Percentiles rank a stretch among this genome's conserved stretches.
These are phyloP conservation scores for Solea solea DNA, from an alignment of 2,113 vertebrate species.

Conservation along the genomic window DNA sequence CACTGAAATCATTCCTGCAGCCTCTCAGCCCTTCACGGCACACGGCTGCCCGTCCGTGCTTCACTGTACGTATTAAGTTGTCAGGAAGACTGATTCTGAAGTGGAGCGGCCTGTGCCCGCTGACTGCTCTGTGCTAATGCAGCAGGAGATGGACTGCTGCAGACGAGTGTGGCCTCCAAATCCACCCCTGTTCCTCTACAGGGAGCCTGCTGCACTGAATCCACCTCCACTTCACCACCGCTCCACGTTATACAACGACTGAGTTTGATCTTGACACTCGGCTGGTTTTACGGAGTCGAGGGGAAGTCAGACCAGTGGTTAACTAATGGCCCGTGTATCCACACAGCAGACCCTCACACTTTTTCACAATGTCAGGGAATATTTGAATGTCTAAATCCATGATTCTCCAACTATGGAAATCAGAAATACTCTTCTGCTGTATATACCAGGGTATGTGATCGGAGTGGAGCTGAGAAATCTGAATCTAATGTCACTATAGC, in stretches of 20 bases:
- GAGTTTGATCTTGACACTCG: conserved; percentile 43
- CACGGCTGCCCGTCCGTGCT: conserved; percentile 16
- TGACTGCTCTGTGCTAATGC: conserved; percentile 27
- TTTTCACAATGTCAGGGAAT: no score
- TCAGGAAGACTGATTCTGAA: conserved; percentile 48
- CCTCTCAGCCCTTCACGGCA: conserved; percentile 8
- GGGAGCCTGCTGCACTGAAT: conserved; percentile 30
- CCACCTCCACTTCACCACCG: conserved; percentile 15
- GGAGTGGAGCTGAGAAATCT: no score
- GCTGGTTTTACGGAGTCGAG: conserved; percentile 57
- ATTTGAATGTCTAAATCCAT: no score
- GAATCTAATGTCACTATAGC: no score
- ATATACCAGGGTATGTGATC: no score
- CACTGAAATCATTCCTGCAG: conserved; percentile 30
- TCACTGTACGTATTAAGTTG: conserved; percentile 38
- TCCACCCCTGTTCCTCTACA: conserved; percentile 34
- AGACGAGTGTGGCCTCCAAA: conserved; percentile 34
- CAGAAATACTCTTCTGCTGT: no score
- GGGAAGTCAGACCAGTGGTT: conserved; percentile 44
- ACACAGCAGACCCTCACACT: conserved; percentile 9
- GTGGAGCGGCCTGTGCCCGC: conserved; percentile 17
- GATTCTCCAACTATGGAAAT: no score
- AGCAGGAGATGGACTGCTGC: conserved; percentile 37
- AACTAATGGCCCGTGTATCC: conserved; percentile 51
- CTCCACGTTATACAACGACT: conserved; percentile 29